Conservation (phyloP, 2,113 vertebrate genomes). For the Aphelocoma coerulescens region DNA sequence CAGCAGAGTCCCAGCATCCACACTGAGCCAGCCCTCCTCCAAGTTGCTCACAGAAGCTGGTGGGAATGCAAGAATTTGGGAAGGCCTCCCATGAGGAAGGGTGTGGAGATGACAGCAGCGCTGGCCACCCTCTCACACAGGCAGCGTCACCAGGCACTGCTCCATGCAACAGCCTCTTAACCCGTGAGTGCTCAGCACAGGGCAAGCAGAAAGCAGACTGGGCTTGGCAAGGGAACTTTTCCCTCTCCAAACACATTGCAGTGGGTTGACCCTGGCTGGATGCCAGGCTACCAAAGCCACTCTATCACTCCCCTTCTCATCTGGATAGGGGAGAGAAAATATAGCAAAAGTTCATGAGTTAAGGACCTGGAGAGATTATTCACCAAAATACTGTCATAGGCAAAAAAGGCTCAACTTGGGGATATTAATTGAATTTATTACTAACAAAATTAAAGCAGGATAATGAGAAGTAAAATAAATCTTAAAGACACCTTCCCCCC, state of each 20-base stretch:
- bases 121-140: neutral
- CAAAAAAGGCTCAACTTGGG: neutral
- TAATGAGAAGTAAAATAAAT: neutral
- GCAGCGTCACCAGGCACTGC: neutral
- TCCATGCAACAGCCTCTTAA: neutral
- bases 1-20: slow-evolving; percentile 19
- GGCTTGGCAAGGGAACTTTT: neutral
- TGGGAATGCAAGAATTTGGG: neutral
- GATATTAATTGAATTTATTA: neutral
- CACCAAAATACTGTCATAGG: neutral
- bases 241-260: neutral
- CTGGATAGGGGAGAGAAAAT: neutral
- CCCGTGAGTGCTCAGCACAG: neutral
- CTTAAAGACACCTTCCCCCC: neutral
- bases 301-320: neutral
- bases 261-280: neutral
- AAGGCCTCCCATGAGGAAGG: slow-evolving; percentile 23
- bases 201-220: neutral
- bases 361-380: neutral
- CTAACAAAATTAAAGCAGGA: neutral
- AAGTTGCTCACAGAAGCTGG: neutral
- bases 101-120: neutral
- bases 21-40: neutral
- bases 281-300: neutral
- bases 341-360: neutral